Percentiles rank a stretch among this genome's conserved stretches.
Evolutionary conservation across 30 jellyfish, hydroid and myxozoan species (phyloP).

Genomic region (Clytia hemisphaerica): DNA sequence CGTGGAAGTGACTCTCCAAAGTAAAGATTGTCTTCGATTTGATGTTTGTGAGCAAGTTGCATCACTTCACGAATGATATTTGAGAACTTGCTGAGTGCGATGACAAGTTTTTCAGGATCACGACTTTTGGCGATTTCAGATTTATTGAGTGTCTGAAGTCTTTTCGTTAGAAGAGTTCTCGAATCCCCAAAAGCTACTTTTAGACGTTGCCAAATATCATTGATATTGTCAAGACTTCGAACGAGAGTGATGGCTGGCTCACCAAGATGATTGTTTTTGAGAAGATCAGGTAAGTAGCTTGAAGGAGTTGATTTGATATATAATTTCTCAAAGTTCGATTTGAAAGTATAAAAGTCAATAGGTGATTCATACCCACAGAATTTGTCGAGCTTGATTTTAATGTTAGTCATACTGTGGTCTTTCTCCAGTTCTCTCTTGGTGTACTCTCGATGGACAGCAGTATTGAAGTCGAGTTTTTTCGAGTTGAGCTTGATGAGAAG

Average conservation of each 20-base stretch:
- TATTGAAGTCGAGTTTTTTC: too few relatives aligned
- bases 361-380: neutral
- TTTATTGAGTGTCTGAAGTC: neutral
- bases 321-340: neutral
- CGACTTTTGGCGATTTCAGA: neutral
- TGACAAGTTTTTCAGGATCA: neutral
- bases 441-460: too few relatives aligned
- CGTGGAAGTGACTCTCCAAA: slow-evolving; percentile 8
- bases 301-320: slow-evolving; percentile 1
- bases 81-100: neutral
- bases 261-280: neutral
- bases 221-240: neutral
- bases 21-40: neutral
- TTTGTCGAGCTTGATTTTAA: neutral
- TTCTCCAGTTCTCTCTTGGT: too few relatives aligned
- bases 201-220: slow-evolving; percentile 8
- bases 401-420: slow-evolving; percentile 1
- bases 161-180: too few relatives aligned
- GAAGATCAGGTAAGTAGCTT: slow-evolving; percentile 2
- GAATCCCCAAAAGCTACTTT: slow-evolving; percentile 1
- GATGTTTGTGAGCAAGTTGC: neutral
- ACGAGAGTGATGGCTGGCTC: slow-evolving; percentile 1
- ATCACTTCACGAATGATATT: neutral
- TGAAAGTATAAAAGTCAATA: slow-evolving; percentile 4
- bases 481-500: too few relatives aligned